Conservation (phyloP, 2,888 invertebrate species). For the Teleiodes luculella region DNA sequence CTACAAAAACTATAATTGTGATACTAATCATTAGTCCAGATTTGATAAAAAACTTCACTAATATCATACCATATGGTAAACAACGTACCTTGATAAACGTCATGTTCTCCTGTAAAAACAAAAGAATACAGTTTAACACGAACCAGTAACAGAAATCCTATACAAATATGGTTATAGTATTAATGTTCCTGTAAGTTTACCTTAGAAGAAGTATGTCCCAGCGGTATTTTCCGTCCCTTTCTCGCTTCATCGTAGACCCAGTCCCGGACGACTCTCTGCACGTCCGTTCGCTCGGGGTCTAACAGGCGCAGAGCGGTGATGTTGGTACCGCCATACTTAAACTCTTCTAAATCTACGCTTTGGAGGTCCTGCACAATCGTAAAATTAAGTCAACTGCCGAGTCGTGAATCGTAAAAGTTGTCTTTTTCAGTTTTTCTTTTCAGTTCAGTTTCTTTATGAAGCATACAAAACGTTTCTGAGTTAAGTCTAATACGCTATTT, state of each 20-base stretch:
- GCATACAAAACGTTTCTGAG: too few relatives aligned
- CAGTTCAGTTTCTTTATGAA: background rate
- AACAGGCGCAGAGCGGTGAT: slow-evolving; percentile 95
- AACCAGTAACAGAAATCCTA: slow-evolving; percentile 7
- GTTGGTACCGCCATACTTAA: slow-evolving; percentile 96
- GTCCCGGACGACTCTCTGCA: slow-evolving; percentile 86
- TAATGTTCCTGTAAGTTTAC: slow-evolving; percentile 54
- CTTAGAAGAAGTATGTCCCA: slow-evolving; percentile 78
- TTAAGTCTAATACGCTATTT: too few relatives aligned
- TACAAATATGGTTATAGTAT: background rate
- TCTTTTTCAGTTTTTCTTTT: background rate
- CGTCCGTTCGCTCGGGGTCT: slow-evolving; percentile 89
- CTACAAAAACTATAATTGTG: too few relatives aligned
- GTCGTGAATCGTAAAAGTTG: background rate
- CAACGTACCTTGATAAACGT: slow-evolving; percentile 82
- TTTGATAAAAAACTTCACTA: background rate
- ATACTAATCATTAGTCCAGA: too few relatives aligned
- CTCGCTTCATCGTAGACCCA: slow-evolving; percentile 88
- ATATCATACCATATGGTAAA: background rate
- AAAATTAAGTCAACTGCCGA: slow-evolving; percentile 18
- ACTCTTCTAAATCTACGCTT: slow-evolving; percentile 94
- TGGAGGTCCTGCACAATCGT: slow-evolving; percentile 86
- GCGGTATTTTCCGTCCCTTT: slow-evolving; percentile 79
- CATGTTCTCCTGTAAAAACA: slow-evolving; percentile 81
- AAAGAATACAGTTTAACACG: slow-evolving; percentile 26